phyloP scores from a whole-genome alignment of 1,140 invertebrate genomes.

The Zaprionus gabonicus region DNA sequence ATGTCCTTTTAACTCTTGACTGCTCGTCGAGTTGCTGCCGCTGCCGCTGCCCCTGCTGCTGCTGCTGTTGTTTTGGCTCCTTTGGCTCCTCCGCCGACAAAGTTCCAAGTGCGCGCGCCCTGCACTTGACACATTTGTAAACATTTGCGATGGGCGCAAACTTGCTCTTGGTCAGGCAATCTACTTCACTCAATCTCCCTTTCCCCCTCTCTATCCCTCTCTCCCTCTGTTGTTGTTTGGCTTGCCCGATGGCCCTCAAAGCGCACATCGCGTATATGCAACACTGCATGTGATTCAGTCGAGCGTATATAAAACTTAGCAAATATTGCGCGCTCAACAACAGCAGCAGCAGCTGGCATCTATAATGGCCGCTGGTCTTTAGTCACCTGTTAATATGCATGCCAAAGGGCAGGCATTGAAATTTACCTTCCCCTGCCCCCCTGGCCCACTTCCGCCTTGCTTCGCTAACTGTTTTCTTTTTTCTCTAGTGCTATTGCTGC shows the following conservation, averaged over 20 bases:
- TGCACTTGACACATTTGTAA: conserved; percentile 70
- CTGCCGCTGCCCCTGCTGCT: conserved; percentile 1
- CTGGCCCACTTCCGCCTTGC: not conserved
- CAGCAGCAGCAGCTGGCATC: conserved; percentile 33
- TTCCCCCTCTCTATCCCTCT: not conserved
- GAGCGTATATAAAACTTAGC: conserved; percentile 38
- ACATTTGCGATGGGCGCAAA: conserved; percentile 39
- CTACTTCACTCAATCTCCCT: not conserved
- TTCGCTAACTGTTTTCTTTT: conserved; percentile 7
- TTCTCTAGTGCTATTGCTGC: conserved; percentile 7
- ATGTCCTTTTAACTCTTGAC: conserved; percentile 63
- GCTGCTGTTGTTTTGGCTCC: conserved; percentile 28
- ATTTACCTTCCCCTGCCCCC: not conserved
- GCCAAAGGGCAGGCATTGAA: conserved; percentile 45
- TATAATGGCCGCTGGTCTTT: conserved; percentile 47
- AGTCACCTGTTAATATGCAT: conserved; percentile 55
- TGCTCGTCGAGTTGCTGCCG: conserved; percentile 42
- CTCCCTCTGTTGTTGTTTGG: not conserved
- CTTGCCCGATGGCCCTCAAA: not conserved
- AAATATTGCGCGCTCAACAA: conserved; percentile 43
- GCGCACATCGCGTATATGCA: conserved; percentile 35
- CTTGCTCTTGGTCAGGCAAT: conserved; percentile 21
- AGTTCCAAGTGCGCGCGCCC: conserved; percentile 23
- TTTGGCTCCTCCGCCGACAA: conserved; percentile 2
- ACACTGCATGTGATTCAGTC: conserved; percentile 15